Evolutionary conservation across 2,797 vertebrate genomes (phyloP), one percentile per base, ranked within the genome.

Genomic region (Sebastes taczanowskii): DNA sequence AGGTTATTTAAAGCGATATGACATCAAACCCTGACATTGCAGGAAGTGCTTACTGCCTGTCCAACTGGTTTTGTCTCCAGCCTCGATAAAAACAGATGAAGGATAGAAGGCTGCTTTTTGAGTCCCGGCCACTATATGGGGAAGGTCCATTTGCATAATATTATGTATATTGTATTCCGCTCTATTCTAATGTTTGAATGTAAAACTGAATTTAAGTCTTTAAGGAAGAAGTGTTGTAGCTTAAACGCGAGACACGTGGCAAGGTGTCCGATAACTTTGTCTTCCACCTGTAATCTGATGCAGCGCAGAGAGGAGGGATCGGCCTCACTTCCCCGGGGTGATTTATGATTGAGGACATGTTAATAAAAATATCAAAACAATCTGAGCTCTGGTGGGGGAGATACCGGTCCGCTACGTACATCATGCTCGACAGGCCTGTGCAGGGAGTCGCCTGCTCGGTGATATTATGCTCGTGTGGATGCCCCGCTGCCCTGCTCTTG

Each of bases 321-420:
- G 70, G 90, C 86, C 87, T 90, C 82, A 89, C 83, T 90, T 85
- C 86, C 71, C 25, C 64, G 13, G 80, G 78, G 91, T 95, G 95
- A 96, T 96, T 96, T 96, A 96, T 96, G 96, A 96, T 96, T 96
- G 95, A 96, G 94, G 94, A 95, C 93, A 92, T 93, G 93, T 93
- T 96, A 94, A 96, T 96, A 95, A 96, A 96, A 96, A 96, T 95
- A 96, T 96, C 96, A 94, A 95, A 96, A 95, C 94, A 93, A 96
- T 96, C 95, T 87, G 91, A 93, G 93, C 95, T 95, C 95, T 96
- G 96, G 85, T 81, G 90, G 85, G 89, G 90, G 84, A 96, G 96
- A 96, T 96, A 96, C 89, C 84, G 78, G 72, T 73, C 81, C 80
- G 42, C 93, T 92, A 89, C 92, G 95, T 96, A 95, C 95, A 95